phyloP scores from a whole-genome alignment of 2,888 invertebrate genomes.

The Mythimna impura region DNA sequence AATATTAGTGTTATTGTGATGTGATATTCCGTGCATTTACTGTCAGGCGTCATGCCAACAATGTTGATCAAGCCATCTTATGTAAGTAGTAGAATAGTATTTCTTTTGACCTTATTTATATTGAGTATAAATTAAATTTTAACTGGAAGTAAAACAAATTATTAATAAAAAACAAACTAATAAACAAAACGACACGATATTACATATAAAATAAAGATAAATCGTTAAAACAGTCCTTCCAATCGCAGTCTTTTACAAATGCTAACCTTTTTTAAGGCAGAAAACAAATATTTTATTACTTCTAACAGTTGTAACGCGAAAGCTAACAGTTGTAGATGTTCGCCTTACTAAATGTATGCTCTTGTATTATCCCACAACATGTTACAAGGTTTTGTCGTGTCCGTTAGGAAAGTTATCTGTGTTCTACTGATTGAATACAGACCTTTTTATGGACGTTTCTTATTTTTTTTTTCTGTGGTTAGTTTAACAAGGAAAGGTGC shows the following conservation, averaged over 20 bases:
- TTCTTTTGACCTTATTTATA: no score
- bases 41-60: no score
- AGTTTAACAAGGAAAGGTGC: neutral
- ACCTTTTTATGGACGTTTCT: slow-evolving; percentile 3
- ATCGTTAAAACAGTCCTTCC: slow-evolving; percentile 13
- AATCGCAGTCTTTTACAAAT: slow-evolving; percentile 24
- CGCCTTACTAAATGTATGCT: slow-evolving; percentile 51
- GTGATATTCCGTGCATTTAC: no score
- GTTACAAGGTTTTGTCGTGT: slow-evolving; percentile 41
- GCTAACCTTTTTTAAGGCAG: slow-evolving; percentile 44
- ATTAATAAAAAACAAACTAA: neutral
- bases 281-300: slow-evolving; percentile 56
- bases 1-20: no score
- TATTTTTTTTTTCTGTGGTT: slow-evolving; percentile 4
- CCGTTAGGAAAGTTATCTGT: slow-evolving; percentile 20
- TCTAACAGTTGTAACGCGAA: slow-evolving; percentile 41
- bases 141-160: neutral
- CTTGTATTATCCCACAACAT: slow-evolving; percentile 40
- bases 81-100: no score
- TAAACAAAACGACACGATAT: neutral
- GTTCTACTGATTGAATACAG: slow-evolving; percentile 27
- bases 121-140: slow-evolving; percentile 1
- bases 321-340: slow-evolving; percentile 52
- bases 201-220: slow-evolving; percentile 25
- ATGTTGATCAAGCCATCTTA: no score